Conservation (phyloP, 1,140 invertebrate species). For the Aricia agestis region DNA sequence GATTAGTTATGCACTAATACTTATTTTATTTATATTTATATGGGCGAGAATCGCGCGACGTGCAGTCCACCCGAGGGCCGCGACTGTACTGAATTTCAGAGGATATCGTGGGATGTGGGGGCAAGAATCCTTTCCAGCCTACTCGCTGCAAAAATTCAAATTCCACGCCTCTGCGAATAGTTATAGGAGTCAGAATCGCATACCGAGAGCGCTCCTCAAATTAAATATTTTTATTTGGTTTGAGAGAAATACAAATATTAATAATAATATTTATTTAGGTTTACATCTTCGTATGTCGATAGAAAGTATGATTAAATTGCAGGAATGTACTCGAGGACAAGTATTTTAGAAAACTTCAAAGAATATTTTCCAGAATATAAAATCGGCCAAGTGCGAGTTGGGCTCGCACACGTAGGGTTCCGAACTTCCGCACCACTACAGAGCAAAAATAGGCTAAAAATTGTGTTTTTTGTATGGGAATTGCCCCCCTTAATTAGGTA, state of each 20-base stretch:
- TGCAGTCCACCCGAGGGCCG: constrained; percentile 20
- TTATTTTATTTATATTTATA: constrained; percentile 6
- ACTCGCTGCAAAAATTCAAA: constrained; percentile 23
- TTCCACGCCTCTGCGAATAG: constrained; percentile 14
- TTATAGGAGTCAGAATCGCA: constrained; percentile 20
- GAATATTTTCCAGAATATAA: background rate
- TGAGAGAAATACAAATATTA: background rate
- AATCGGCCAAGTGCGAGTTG: too few species aligned
- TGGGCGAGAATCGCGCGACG: constrained; percentile 20
- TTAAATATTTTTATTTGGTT: background rate
- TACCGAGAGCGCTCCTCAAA: background rate
- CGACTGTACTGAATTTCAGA: constrained; percentile 29
- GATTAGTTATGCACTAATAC: background rate
- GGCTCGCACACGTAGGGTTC: too few species aligned
- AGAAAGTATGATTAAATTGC: background rate
- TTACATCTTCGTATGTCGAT: background rate
- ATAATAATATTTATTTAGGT: background rate
- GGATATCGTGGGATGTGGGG: constrained; percentile 30
- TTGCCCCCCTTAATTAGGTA: too few species aligned
- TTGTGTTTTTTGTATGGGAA: too few species aligned
- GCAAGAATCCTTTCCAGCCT: constrained; percentile 31
- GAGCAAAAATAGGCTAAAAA: too few species aligned
- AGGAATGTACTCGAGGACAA: background rate
- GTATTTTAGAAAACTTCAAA: background rate
- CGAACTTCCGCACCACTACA: too few species aligned